Evolutionary conservation across 2,888 invertebrate genomes (phyloP).

Genomic region (Drosophila colorata): DNA sequence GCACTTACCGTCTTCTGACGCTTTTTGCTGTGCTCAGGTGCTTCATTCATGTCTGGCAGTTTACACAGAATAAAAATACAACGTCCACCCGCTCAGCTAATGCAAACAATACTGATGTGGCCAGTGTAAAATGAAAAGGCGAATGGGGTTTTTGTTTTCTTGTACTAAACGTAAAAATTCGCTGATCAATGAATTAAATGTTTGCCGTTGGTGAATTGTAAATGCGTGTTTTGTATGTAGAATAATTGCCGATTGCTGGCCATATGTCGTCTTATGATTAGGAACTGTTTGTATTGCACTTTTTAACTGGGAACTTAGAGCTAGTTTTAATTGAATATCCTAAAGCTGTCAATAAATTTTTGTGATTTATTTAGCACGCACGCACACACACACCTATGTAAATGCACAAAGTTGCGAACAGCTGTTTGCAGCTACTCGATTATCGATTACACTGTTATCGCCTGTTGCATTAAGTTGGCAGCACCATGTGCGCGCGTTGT

Average conservation of each 20-base stretch:
- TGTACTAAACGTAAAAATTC: constrained; percentile 11
- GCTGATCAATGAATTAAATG: constrained; percentile 61
- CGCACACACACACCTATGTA: constrained; percentile 25
- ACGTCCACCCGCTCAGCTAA: constrained; percentile 47
- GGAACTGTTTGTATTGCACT: constrained; percentile 49
- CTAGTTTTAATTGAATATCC: constrained; percentile 37
- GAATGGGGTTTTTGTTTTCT: constrained; percentile 7
- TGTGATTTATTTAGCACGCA: constrained; percentile 36
- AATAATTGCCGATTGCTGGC: not conserved
- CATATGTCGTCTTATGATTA: constrained; percentile 19
- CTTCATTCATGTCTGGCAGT: constrained; percentile 68
- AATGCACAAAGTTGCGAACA: constrained; percentile 34
- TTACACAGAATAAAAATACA: constrained; percentile 15
- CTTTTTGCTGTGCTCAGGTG: constrained; percentile 80
- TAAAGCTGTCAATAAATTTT: constrained; percentile 37
- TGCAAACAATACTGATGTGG: constrained; percentile 64
- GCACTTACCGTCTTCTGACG: constrained; percentile 78
- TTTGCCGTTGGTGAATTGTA: constrained; percentile 10
- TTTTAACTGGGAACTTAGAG: constrained; percentile 43
- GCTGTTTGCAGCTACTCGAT: constrained; percentile 43
- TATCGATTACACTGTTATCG: constrained; percentile 50
- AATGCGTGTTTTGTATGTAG: not conserved
- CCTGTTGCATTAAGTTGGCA: constrained; percentile 26
- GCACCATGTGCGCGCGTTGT: not conserved
- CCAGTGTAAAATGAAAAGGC: constrained; percentile 13